Base-by-base conservation (phyloP, 2,888 invertebrate genomes). In the Erebia epiphron region DNA sequence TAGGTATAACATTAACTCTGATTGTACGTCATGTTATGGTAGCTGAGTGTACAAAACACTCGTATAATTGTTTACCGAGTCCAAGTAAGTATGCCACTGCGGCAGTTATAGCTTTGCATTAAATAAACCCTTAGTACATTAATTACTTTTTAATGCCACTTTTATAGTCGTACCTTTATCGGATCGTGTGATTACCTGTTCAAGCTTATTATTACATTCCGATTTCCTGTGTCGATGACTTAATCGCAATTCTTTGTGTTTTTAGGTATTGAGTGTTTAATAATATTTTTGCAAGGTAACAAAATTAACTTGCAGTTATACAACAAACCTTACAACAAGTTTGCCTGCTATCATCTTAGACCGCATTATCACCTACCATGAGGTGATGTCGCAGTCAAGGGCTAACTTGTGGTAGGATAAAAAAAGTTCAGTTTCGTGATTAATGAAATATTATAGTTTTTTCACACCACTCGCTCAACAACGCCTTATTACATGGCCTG, bases 131-230 rank as follows among this genome's bases (percentile, higher is more conserved):
- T 82, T 81, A 83, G 82, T 83, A 87, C 90, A 89, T 90, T 92
- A 90, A 92, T 92, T 92, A 91, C 87, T 80, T 83, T 90, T 90
- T 87, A 90, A 83, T 90, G 79, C 88, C 79, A 83, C 76, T 86
- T 92, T 92, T 90, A 92, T 86, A 79, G 83, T 82, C 84, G 78
- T 79, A 79, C 82, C 83, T 88, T 91, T 91, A 90, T 90, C 87
- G 89, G 83, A 78, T 81, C 82, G 81, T 84, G 82, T 86, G 87
- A 90, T 91, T 91, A 89, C 85, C 83, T 87, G 87, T 87, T 86
- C 83, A 82, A 83, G 82, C 84, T 84, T 86, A 87, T 84, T 86
- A 87, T 86, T 88, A 85, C 82, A 82, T 82, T 79, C 78, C 80
- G 82, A 82, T 84, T 84, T 79, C 80, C 78, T 83, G 83, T 82